phyloP scores from a whole-genome alignment of 2,797 vertebrate species.

The Melanotaenia boesemani region DNA sequence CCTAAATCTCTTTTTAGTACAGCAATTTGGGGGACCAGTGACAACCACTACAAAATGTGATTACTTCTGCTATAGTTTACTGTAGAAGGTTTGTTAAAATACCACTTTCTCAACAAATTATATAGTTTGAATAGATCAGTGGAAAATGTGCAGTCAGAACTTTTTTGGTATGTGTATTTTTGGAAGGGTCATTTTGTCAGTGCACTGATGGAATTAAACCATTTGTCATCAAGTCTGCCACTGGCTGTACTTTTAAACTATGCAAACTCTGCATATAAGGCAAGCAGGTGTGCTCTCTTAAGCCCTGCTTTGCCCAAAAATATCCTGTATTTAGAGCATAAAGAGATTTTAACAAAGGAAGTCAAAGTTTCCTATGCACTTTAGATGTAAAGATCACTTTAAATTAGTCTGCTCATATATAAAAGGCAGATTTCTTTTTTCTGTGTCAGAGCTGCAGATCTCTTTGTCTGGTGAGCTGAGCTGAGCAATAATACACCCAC shows the following conservation, averaged over 20 bases:
- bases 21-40: background rate
- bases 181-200: background rate
- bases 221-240: no score
- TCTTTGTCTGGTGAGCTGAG: background rate
- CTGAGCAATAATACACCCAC: background rate
- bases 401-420: background rate
- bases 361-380: background rate
- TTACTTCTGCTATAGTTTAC: background rate
- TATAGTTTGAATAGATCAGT: background rate
- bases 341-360: background rate
- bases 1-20: background rate
- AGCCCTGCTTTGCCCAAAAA: no score
- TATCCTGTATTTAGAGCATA: background rate
- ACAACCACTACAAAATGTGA: background rate
- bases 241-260: no score
- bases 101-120: no score
- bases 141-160: background rate
- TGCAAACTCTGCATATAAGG: no score
- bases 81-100: constrained; percentile 3
- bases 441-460: background rate
- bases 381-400: background rate
- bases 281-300: no score
- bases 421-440: background rate
- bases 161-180: background rate
- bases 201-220: background rate